phyloP scores from a whole-genome alignment of 2,113 vertebrate genomes.

The Xenus cinereus region DNA sequence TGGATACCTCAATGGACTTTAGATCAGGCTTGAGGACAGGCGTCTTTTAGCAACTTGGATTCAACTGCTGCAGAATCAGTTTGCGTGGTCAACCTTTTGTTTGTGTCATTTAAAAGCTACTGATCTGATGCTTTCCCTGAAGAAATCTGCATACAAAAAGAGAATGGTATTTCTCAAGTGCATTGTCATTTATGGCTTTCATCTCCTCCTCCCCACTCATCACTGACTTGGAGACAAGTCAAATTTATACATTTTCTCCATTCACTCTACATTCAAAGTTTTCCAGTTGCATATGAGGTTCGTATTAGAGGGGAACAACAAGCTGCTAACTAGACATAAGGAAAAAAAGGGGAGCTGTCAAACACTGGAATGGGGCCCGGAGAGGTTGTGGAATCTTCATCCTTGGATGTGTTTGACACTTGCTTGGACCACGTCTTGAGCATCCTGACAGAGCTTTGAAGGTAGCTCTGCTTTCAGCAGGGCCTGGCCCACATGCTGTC shows the following conservation, averaged over 20 bases:
- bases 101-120: slow-evolving; percentile 18
- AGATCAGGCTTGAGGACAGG: not conserved
- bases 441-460: not conserved
- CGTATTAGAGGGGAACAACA: not conserved
- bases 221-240: not conserved
- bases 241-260: not conserved
- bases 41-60: not conserved
- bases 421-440: not conserved
- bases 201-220: slow-evolving; percentile 1
- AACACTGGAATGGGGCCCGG: not conserved
- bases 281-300: not conserved
- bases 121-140: slow-evolving; percentile 6
- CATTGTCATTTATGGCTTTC: slow-evolving; percentile 27
- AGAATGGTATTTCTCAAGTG: not conserved
- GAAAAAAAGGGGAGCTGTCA: not conserved
- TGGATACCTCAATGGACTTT: not conserved
- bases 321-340: not conserved
- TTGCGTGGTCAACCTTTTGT: not conserved
- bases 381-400: not conserved
- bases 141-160: not conserved
- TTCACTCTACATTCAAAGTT: not conserved
- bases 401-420: not conserved
- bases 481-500: not conserved
- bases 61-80: not conserved
- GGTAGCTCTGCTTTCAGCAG: not conserved